phyloP scores from a whole-genome alignment of 1,140 invertebrate species.

The Drosophila seguyi region DNA sequence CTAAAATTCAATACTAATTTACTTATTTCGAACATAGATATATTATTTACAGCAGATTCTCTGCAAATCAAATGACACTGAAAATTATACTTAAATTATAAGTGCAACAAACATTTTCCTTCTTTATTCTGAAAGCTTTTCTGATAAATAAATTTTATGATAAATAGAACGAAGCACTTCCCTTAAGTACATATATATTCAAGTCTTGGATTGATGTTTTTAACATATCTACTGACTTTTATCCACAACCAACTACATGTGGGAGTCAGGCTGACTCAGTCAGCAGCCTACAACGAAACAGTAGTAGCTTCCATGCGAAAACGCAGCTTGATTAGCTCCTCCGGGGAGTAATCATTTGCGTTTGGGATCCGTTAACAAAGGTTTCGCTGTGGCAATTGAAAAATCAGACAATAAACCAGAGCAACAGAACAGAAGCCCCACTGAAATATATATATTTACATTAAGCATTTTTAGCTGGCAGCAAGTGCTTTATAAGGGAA shows the following conservation, averaged over 20 bases:
- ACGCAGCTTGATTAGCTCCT: constrained; percentile 9
- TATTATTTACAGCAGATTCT: not conserved
- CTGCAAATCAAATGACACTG: not conserved
- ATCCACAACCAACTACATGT: not conserved
- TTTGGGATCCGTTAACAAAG: constrained; percentile 2
- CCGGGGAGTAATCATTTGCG: constrained; percentile 12
- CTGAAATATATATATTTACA: not conserved
- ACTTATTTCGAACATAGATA: not conserved
- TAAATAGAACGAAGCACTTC: not conserved
- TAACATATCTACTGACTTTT: too few relatives aligned
- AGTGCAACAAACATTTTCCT: not conserved
- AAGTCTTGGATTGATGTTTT: too few relatives aligned
- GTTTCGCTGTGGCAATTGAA: constrained; percentile 9
- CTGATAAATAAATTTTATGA: not conserved
- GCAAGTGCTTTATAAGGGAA: not conserved
- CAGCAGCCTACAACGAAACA: not conserved
- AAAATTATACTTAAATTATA: not conserved
- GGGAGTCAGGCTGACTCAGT: too few relatives aligned
- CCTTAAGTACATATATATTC: not conserved
- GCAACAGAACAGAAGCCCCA: not conserved
- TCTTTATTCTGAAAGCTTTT: not conserved
- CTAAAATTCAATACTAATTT: not conserved
- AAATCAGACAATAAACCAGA: constrained; percentile 15
- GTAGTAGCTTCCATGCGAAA: not conserved
- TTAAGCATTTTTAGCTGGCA: not conserved